phyloP scores from a whole-genome alignment of 2,888 invertebrate genomes.

The Scaptomyza reducta region DNA sequence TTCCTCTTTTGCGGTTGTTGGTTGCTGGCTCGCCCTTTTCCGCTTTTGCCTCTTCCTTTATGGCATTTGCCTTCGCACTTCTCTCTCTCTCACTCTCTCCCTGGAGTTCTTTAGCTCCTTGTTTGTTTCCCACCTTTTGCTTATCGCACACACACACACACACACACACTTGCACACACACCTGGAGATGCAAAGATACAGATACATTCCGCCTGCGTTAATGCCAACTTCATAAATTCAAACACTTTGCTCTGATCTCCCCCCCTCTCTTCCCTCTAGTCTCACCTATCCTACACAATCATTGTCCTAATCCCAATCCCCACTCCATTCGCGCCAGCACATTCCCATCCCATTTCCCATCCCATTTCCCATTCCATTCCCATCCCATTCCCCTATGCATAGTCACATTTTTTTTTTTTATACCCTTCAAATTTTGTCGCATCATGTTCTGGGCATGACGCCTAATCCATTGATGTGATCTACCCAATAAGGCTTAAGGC shows the following conservation, averaged over 20 bases:
- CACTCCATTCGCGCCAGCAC: conserved; percentile 32
- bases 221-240: conserved; percentile 60
- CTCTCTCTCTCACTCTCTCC: conserved; percentile 1
- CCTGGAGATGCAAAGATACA: conserved; percentile 42
- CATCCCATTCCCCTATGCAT: neutral
- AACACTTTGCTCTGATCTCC: conserved; percentile 43
- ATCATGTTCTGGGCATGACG: conserved; percentile 11
- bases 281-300: conserved; percentile 30
- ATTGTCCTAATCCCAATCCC: conserved; percentile 60
- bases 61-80: conserved; percentile 34
- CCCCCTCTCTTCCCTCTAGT: neutral
- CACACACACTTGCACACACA: conserved; percentile 21
- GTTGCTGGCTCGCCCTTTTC: conserved; percentile 49
- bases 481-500: neutral
- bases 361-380: neutral
- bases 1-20: neutral
- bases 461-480: neutral
- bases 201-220: conserved; percentile 40
- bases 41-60: conserved; percentile 44
- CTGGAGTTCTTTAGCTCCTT: conserved; percentile 38
- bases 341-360: neutral
- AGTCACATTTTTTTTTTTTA: conserved; percentile 2
- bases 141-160: conserved; percentile 38
- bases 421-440: conserved; percentile 27
- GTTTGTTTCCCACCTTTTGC: conserved; percentile 60